Conservation (phyloP, 2,888 invertebrate genomes). For the Papilio demoleus region DNA sequence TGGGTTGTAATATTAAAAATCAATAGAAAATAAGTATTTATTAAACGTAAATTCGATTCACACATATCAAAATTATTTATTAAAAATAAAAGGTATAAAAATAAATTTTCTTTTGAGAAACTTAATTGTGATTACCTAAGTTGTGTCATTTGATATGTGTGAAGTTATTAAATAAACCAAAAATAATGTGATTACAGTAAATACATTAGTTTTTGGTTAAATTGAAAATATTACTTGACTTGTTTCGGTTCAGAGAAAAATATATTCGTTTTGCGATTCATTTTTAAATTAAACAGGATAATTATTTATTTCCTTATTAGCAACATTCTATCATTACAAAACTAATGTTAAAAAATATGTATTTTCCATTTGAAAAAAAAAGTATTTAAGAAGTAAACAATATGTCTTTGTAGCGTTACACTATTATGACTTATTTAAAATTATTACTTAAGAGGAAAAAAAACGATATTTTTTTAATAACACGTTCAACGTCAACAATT, state of each 20-base stretch:
- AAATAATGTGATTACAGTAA: slow-evolving; percentile 61
- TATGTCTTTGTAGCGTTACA: no score
- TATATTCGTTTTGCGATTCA: slow-evolving; percentile 27
- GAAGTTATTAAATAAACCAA: slow-evolving; percentile 55
- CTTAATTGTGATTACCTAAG: neutral
- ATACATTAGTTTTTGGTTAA: slow-evolving; percentile 47
- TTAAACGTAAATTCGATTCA: slow-evolving; percentile 37
- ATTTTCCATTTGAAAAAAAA: neutral
- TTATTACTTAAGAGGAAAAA: no score
- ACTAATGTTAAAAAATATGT: neutral
- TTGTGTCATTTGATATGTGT: slow-evolving; percentile 45
- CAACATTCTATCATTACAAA: neutral
- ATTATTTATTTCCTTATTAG: neutral
- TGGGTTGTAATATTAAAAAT: slow-evolving; percentile 16
- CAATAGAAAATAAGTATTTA: slow-evolving; percentile 38
- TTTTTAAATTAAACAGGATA: neutral
- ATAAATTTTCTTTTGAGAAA: slow-evolving; percentile 1
- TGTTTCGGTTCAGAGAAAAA: slow-evolving; percentile 35
- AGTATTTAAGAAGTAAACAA: no score
- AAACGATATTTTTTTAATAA: neutral
- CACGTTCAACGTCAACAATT: neutral
- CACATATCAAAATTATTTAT: slow-evolving; percentile 41
- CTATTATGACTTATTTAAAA: no score
- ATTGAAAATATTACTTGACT: slow-evolving; percentile 43
- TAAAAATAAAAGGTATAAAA: slow-evolving; percentile 9